A percentile compares a stretch with the other conserved stretches of the same genome.
phyloP scores from a whole-genome alignment of 2,888 invertebrate genomes.

The Eilema griseolum region DNA sequence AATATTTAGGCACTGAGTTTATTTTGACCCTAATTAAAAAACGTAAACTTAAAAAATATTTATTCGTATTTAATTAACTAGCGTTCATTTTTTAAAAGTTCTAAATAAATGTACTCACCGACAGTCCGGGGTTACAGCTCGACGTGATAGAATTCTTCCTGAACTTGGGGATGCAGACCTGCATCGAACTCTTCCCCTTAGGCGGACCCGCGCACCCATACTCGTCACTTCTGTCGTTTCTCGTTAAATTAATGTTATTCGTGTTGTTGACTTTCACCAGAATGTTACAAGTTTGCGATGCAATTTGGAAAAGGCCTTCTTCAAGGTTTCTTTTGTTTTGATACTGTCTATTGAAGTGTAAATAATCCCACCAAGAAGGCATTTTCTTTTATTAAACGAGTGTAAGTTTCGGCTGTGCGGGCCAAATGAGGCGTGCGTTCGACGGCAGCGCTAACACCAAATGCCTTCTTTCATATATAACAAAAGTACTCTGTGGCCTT shows the following conservation, averaged over 20 bases:
- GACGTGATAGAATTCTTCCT: conserved; percentile 82
- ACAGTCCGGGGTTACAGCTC: conserved; percentile 87
- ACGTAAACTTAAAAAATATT: too few species aligned
- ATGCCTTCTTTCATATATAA: too few species aligned
- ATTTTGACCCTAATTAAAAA: not conserved
- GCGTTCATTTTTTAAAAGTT: conserved; percentile 22
- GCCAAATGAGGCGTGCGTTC: conserved; percentile 40
- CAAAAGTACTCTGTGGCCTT: too few species aligned
- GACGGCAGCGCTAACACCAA: conserved; percentile 54
- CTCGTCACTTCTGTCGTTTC: conserved; percentile 89
- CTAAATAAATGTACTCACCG: conserved; percentile 77
- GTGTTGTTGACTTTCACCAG: conserved; percentile 92
- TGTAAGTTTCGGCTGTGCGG: conserved; percentile 49
- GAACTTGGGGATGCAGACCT: conserved; percentile 87
- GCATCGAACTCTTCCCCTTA: conserved; percentile 78
- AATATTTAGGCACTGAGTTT: not conserved
- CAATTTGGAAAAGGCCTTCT: conserved; percentile 92
- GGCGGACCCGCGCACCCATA: conserved; percentile 84
- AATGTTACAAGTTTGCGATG: conserved; percentile 92
- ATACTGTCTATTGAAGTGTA: conserved; percentile 82
- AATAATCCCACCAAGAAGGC: conserved; percentile 89
- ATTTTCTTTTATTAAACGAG: conserved; percentile 72
- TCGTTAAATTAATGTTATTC: conserved; percentile 90
- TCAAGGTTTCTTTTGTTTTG: conserved; percentile 89
- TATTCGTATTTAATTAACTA: too few species aligned